These are phyloP conservation scores for Uloborus diversus DNA, from an alignment of 1,140 invertebrate genomes.

Conservation along the genomic window DNA sequence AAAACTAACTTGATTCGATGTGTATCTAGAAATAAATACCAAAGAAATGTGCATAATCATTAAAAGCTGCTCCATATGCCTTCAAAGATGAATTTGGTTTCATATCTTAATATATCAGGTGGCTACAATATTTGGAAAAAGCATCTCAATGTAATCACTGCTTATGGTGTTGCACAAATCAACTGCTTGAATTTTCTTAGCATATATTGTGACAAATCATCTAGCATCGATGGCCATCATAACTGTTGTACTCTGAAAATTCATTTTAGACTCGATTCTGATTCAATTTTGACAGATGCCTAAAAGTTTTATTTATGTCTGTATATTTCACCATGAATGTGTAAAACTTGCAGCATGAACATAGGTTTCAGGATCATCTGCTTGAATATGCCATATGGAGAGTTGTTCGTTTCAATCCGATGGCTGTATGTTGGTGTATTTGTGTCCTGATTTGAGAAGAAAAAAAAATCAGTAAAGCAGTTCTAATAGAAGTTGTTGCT, in stretches of 20 bases:
- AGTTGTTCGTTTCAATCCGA: conserved; percentile 46
- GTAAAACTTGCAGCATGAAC: no score
- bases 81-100: background rate
- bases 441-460: background rate
- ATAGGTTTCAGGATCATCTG: background rate
- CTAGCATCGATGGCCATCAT: background rate
- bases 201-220: conserved; percentile 48
- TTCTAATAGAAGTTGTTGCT: background rate
- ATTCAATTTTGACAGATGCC: no score
- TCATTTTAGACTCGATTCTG: no score
- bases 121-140: conserved; percentile 21
- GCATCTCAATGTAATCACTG: conserved; percentile 39
- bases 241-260: no score
- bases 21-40: conserved; percentile 29
- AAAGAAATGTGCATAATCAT: conserved; percentile 39
- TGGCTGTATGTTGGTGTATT: conserved; percentile 15
- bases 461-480: background rate
- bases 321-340: no score
- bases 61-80: background rate
- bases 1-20: conserved; percentile 13
- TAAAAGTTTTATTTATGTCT: no score
- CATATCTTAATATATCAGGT: conserved; percentile 9
- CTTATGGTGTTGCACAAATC: conserved; percentile 45
- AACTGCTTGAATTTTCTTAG: conserved; percentile 20
- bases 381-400: conserved; percentile 36